Percentiles rank a stretch among this genome's conserved stretches.
phyloP scores from a whole-genome alignment of 1,140 invertebrate species.

The Drosophila gunungcola region DNA sequence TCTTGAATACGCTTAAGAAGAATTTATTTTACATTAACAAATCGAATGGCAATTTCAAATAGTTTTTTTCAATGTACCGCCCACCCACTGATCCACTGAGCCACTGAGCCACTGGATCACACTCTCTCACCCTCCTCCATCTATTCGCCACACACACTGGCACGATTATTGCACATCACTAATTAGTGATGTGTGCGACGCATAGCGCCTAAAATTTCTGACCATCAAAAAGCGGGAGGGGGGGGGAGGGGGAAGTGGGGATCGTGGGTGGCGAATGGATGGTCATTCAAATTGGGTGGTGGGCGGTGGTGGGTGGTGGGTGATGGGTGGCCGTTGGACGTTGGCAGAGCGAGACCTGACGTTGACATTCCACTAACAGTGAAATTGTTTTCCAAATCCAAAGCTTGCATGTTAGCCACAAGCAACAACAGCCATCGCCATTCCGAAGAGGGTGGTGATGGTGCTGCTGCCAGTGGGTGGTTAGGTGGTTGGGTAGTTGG shows the following conservation, averaged over 20 bases:
- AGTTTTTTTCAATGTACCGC: background rate
- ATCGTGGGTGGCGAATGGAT: slow-evolving; percentile 4
- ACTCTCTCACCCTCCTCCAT: background rate
- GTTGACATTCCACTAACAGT: slow-evolving; percentile 82
- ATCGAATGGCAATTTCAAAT: too few relatives aligned
- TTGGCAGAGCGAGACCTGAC: slow-evolving; percentile 53
- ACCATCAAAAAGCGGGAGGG: slow-evolving; percentile 31
- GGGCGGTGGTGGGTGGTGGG: background rate
- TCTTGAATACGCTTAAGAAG: too few relatives aligned
- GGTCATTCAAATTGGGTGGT: background rate
- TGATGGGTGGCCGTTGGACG: background rate
- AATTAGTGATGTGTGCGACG: slow-evolving; percentile 75
- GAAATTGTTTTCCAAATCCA: slow-evolving; percentile 81
- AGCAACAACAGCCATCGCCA: slow-evolving; percentile 54
- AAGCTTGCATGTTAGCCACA: slow-evolving; percentile 80
- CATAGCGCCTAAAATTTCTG: slow-evolving; percentile 69
- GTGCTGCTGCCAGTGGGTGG: background rate
- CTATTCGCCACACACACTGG: slow-evolving; percentile 16
- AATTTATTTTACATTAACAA: too few relatives aligned
- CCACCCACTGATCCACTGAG: background rate
- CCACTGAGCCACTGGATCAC: background rate
- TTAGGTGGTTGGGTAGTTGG: background rate
- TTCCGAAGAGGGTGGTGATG: background rate
- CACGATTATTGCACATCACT: slow-evolving; percentile 82
- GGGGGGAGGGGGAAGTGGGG: background rate